Evolutionary conservation across 2,797 vertebrate species (phyloP).

Genomic region (Thunnus albacares): DNA sequence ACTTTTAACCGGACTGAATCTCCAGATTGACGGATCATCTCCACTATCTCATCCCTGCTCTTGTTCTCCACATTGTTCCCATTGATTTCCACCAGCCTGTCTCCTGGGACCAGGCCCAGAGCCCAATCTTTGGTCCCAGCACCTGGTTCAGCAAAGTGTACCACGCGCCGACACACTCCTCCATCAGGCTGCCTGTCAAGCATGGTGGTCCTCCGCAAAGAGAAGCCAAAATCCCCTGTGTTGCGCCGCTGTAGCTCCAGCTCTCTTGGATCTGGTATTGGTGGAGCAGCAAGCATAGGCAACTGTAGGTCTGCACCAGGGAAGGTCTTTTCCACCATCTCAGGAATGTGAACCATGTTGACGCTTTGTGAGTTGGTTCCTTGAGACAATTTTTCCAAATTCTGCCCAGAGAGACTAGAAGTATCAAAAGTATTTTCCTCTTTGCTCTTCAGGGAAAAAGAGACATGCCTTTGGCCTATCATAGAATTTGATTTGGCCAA

Average conservation of each 20-base stretch:
- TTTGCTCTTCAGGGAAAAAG: conserved; percentile 88
- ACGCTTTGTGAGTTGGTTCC: conserved; percentile 78
- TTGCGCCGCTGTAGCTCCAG: conserved; percentile 93
- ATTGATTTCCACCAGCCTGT: conserved; percentile 96
- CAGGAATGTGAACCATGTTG: conserved; percentile 81
- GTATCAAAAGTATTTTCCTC: conserved; percentile 87
- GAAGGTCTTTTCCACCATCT: conserved; percentile 91
- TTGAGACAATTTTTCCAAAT: conserved; percentile 81
- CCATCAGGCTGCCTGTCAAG: conserved; percentile 92
- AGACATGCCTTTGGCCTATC: conserved; percentile 87
- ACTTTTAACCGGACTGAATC: conserved; percentile 94
- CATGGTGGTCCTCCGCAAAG: conserved; percentile 94
- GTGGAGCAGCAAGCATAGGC: conserved; percentile 86
- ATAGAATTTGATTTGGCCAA: conserved; percentile 90
- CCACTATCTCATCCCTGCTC: conserved; percentile 96
- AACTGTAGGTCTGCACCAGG: conserved; percentile 88
- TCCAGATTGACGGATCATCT: conserved; percentile 98
- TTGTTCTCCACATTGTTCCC: conserved; percentile 94
- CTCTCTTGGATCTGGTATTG: conserved; percentile 87
- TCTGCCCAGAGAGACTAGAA: conserved; percentile 84
- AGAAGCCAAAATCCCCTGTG: conserved; percentile 98
- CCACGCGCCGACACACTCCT: conserved; percentile 89
- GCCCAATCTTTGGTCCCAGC: conserved; percentile 92
- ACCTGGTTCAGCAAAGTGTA: conserved; percentile 96
- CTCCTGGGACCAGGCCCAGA: conserved; percentile 94